phyloP scores from a whole-genome alignment of 2,888 invertebrate genomes.

The Nemurella pictetii region DNA sequence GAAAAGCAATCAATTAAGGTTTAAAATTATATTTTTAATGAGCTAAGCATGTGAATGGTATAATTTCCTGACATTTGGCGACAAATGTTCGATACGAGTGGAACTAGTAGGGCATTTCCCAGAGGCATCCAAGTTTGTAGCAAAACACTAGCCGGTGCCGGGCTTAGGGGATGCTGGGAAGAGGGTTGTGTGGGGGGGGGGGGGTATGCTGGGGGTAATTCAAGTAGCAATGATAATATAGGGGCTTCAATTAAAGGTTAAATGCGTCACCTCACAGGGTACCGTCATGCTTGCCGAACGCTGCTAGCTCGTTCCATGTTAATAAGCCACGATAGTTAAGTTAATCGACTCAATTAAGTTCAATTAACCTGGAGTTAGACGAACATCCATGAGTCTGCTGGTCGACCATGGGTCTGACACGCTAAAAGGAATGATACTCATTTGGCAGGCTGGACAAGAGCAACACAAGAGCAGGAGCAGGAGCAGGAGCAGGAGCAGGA shows the following conservation, averaged over 20 bases:
- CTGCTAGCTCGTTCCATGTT: neutral
- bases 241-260: constrained; percentile 28
- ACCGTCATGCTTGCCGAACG: neutral
- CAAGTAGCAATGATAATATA: constrained; percentile 3
- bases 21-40: neutral
- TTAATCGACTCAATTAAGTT: constrained; percentile 28
- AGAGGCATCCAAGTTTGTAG: neutral
- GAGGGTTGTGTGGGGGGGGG: too few relatives aligned
- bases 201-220: neutral
- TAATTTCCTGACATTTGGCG: neutral
- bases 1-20: neutral
- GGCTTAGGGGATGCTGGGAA: too few relatives aligned
- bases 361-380: constrained; percentile 30
- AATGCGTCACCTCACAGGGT: constrained; percentile 11
- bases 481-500: too few relatives aligned
- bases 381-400: neutral
- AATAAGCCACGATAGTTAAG: constrained; percentile 8
- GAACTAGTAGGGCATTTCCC: neutral
- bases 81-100: too few relatives aligned
- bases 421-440: too few relatives aligned
- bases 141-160: neutral
- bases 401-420: neutral
- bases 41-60: neutral
- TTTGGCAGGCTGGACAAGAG: too few relatives aligned
- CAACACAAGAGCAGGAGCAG: too few relatives aligned